Percentiles rank a stretch among this genome's conserved stretches.
phyloP scores from a whole-genome alignment of 2,113 vertebrate genomes.

The Delphinapterus leucas region DNA sequence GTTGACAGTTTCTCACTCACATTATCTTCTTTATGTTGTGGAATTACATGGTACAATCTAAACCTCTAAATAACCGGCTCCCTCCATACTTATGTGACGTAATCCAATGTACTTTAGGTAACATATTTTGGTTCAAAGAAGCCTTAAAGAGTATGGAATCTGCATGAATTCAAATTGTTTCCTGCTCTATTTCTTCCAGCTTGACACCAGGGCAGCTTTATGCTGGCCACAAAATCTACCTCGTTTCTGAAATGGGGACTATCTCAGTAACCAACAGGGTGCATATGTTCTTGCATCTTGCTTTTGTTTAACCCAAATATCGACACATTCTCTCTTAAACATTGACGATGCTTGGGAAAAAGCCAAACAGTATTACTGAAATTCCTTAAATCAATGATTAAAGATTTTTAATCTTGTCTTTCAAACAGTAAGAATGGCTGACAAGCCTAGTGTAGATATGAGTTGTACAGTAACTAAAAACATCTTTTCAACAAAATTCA shows the following conservation, averaged over 20 bases:
- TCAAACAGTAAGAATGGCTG: neutral
- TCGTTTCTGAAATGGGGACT: neutral
- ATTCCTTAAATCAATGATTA: constrained; percentile 63
- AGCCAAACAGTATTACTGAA: constrained; percentile 42
- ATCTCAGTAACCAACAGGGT: neutral
- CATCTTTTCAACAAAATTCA: neutral
- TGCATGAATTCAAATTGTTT: neutral
- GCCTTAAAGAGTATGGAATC: neutral
- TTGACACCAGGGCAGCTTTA: neutral
- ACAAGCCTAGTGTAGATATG: neutral
- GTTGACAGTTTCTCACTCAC: neutral
- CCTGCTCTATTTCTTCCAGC: neutral
- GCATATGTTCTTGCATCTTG: neutral
- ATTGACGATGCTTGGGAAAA: constrained; percentile 50
- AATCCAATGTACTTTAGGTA: neutral
- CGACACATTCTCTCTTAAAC: constrained; percentile 55
- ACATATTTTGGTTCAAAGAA: neutral
- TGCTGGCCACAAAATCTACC: neutral
- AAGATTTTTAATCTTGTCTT: constrained; percentile 58
- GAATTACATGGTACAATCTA: neutral
- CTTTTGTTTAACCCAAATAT: constrained; percentile 57
- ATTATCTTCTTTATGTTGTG: neutral
- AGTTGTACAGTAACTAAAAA: neutral
- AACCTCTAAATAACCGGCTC: neutral
- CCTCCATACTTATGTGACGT: neutral